Base-by-base conservation (phyloP, 2,797 vertebrate genomes). In the Scleropages formosus region DNA sequence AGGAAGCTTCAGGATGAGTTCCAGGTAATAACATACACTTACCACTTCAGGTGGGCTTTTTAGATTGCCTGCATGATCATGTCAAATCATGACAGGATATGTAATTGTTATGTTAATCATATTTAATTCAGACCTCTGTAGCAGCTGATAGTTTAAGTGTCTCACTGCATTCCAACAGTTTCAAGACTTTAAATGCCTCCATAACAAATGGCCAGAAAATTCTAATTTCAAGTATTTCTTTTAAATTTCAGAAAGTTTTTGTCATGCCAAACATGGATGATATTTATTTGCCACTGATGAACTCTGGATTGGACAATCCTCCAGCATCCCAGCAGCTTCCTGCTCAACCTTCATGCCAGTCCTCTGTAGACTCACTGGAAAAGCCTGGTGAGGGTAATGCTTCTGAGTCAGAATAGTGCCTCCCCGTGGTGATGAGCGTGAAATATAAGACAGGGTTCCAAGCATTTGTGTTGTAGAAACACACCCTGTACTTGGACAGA, bases 191-290 rank as follows among this genome's bases (percentile, higher is more conserved):
- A 4, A 68, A 26, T 51, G 6, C 51, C 22, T 22, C 12, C 46
- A 31, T 24, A 4, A 31, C 20, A 7, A 63, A 58, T 31, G 39
- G 46, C n/a, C n/a, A n/a, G n/a, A n/a, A n/a, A n/a, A 39, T 6
- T 39, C 31, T 6, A 39, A 39, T 39, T 39, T 6, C 1, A 11
- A 53, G 12, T 3, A 12, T 13, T 58, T n/a, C 6, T 9, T 46
- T 88, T 67, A 59, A 24, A 66, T 81, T 79, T 9, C 85, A 96
- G 96, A 96, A 96, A 91, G 92, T 95, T 22, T 88, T 97, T 89
- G 95, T 97, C 56, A 89, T 96, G 88, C 94, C 94, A 49, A 96
- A 96, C 87, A 97, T 96, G 95, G 95, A 97, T 0, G 95, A 97
- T 81, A 89, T 96, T 80, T 92, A 93, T 81, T 59, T 96, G 18